Evolutionary conservation across 2,113 vertebrate species (phyloP), one percentile per base, ranked within the genome.

Genomic region (Notarius lentiginosus): DNA sequence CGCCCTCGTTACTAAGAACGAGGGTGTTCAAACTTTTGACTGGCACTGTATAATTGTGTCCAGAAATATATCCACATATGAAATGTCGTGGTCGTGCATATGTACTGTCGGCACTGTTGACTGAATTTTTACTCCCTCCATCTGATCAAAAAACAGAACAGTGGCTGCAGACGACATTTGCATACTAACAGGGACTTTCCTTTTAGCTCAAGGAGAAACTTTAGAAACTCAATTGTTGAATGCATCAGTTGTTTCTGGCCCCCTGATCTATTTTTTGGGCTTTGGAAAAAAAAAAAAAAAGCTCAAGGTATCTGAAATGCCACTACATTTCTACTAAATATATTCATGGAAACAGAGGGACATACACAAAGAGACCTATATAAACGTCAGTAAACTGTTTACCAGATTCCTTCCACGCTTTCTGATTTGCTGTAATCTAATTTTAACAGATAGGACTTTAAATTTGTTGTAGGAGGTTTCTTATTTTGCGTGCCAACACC

Each of bases 361-460:
- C 60, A 79, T 53, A 34, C 70, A 79, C 51, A 72, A 34, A 30
- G 53, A 79, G 30, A 82, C 24, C 70, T 27, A 34, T 22, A 73
- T 58, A 61, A 27, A 82, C 22, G 61, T 51, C 49, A 17, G 77
- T 86, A 66, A 89, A 63, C 47, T 90, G 87, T 90, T 90, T 84
- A 91, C 88, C 60, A 82, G 70, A 90, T 90, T 91, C 88, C 89
- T 61, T 58, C 56, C 27, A 18, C 56, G 77, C 68, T 76, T 80
- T 49, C 27, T 80, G n/a, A 89, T 90, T 88, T 87, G 72, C 53
- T 83, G 79, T 86, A 82, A 89, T 86, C 81, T 89, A 22, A 22
- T 61, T 14, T 30, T 14, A 68, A 68, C 10, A 27, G 3, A 10
- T 88, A 15, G 47, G 18, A 9, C 34, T 30, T 84, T 61, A 5